Conservation (phyloP, 2,797 vertebrate species). For the Syngnathus rostellatus region DNA sequence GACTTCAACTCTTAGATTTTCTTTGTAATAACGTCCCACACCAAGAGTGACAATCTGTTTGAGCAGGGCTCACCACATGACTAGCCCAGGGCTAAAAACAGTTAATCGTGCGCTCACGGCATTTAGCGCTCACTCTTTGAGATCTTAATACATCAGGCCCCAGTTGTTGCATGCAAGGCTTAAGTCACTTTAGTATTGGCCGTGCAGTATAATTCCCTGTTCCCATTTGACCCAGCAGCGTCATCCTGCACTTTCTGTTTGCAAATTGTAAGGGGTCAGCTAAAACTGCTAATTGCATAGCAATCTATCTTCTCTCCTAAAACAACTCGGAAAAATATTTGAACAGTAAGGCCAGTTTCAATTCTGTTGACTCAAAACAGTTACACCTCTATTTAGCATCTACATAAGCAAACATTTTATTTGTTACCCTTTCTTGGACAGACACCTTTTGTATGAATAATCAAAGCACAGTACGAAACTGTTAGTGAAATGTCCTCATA, state of each 20-base stretch:
- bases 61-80: no score
- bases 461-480: no score
- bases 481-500: no score
- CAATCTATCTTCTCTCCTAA: background rate
- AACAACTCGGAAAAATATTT: no score
- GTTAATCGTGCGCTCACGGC: background rate
- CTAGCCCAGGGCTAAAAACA: background rate
- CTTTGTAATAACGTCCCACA: no score
- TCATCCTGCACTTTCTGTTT: conserved; percentile 7
- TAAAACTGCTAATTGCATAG: conserved; percentile 1
- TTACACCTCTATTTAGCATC: no score
- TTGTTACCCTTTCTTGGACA: background rate
- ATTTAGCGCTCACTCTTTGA: background rate
- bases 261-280: background rate
- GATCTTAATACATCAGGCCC: background rate
- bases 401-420: no score
- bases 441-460: no score
- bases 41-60: no score
- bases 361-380: background rate
- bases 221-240: conserved; percentile 3
- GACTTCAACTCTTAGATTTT: no score
- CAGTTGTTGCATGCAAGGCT: conserved; percentile 1
- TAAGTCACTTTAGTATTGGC: conserved; percentile 10
- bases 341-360: background rate
- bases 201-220: conserved; percentile 7